phyloP scores from a whole-genome alignment of 2,797 vertebrate species.

The Scarus forsteni region DNA sequence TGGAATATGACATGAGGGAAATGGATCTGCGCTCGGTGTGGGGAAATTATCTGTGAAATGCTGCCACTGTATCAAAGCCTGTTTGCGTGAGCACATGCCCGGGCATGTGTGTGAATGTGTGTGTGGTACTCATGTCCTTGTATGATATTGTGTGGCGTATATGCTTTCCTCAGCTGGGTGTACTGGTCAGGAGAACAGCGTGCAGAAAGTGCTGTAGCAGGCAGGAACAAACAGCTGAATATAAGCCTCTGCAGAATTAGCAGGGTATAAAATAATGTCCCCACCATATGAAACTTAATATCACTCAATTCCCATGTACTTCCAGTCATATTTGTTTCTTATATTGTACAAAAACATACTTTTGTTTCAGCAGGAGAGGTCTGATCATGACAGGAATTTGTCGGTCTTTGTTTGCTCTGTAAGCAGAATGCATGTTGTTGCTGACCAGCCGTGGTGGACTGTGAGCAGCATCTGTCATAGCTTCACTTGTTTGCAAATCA shows the following conservation, averaged over 20 bases:
- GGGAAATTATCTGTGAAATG: conserved; percentile 82
- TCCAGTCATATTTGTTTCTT: conserved; percentile 25
- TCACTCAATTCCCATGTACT: neutral
- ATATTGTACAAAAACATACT: conserved; percentile 7
- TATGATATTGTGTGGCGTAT: conserved; percentile 47
- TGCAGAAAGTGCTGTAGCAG: conserved; percentile 68
- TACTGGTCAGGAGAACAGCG: conserved; percentile 90
- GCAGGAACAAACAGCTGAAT: conserved; percentile 55
- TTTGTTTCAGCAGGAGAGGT: neutral
- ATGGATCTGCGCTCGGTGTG: conserved; percentile 76
- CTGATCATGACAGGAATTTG: conserved; percentile 46
- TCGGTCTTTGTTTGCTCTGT: conserved; percentile 60
- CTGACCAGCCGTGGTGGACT: conserved; percentile 47
- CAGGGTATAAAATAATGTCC: conserved; percentile 9
- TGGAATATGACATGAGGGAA: conserved; percentile 81
- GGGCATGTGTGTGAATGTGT: conserved; percentile 20
- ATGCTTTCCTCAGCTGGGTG: conserved; percentile 62
- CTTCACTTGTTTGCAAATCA: conserved; percentile 52
- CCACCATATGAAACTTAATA: conserved; percentile 20
- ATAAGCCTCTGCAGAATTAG: conserved; percentile 35
- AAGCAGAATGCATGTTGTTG: conserved; percentile 51
- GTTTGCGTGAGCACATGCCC: conserved; percentile 51
- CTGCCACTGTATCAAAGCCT: conserved; percentile 78
- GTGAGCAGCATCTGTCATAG: conserved; percentile 41
- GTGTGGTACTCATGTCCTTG: conserved; percentile 54